Conservation (phyloP, 2,888 invertebrate genomes). For the Pedicia rivosa region DNA sequence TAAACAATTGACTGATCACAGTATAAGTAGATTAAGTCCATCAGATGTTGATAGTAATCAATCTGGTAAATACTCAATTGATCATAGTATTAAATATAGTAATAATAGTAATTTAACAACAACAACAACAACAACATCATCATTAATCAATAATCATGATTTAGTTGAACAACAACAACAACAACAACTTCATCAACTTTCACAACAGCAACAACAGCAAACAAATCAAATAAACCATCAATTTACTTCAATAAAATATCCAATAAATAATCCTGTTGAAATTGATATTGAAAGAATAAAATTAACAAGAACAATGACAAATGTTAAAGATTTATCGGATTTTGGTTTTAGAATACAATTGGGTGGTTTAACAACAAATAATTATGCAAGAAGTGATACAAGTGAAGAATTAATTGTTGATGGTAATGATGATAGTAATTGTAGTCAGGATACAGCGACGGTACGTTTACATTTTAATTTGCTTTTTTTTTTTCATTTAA, state of each 20-base stretch:
- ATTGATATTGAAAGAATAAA: constrained; percentile 30
- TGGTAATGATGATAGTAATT: constrained; percentile 30
- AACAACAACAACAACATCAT: constrained; percentile 10
- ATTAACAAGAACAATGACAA: constrained; percentile 18
- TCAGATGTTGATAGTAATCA: constrained; percentile 13
- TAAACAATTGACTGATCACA: constrained; percentile 26
- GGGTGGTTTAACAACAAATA: constrained; percentile 28
- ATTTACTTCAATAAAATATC: too few relatives aligned
- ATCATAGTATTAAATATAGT: constrained; percentile 10
- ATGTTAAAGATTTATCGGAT: constrained; percentile 26
- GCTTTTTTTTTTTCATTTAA: not conserved
- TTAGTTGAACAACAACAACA: constrained; percentile 11
- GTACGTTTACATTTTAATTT: constrained; percentile 21
- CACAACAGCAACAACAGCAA: constrained; percentile 4
- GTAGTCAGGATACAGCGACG: constrained; percentile 29
- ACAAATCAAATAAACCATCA: too few relatives aligned
- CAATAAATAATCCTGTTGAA: too few relatives aligned
- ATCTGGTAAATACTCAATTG: constrained; percentile 10
- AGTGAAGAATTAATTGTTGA: constrained; percentile 32
- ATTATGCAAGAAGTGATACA: constrained; percentile 30
- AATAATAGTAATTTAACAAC: constrained; percentile 4
- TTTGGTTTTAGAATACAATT: constrained; percentile 32
- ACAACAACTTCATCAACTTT: constrained; percentile 8
- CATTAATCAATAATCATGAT: constrained; percentile 13
- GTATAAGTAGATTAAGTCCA: constrained; percentile 26